Evolutionary conservation across 2,888 invertebrate genomes (phyloP).

Genomic region (Pollenia griseotomentosa): DNA sequence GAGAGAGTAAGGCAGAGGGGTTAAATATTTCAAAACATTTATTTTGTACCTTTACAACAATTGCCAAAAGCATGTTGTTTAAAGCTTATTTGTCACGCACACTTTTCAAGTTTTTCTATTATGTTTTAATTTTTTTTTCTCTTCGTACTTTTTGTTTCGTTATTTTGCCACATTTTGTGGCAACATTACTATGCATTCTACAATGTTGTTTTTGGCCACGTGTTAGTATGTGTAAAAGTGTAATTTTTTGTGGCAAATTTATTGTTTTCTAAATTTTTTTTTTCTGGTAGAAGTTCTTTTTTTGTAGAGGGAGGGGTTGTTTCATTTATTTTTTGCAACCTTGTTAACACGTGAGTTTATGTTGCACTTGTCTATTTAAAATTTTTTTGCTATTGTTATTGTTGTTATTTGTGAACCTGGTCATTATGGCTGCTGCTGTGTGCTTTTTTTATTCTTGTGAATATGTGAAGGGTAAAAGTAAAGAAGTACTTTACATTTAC

Average conservation of each 20-base stretch:
- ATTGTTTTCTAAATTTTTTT: constrained; percentile 44
- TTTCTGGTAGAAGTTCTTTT: neutral
- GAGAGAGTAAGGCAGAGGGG: neutral
- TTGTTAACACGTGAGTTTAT: constrained; percentile 74
- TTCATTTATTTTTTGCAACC: constrained; percentile 60
- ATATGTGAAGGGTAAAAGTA: constrained; percentile 41
- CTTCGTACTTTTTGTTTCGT: neutral
- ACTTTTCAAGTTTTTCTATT: constrained; percentile 52
- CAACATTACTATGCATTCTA: constrained; percentile 37
- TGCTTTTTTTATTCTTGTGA: constrained; percentile 1
- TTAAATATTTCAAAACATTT: constrained; percentile 46
- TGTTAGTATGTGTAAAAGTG: constrained; percentile 45
- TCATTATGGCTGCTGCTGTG: neutral
- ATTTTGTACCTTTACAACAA: constrained; percentile 15
- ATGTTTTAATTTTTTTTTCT: neutral
- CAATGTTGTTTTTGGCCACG: constrained; percentile 45
- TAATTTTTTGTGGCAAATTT: constrained; percentile 56
- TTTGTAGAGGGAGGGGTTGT: neutral
- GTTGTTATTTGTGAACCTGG: neutral
- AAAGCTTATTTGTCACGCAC: constrained; percentile 72
- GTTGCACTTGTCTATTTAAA: constrained; percentile 68
- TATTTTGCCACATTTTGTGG: constrained; percentile 59
- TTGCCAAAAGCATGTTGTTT: constrained; percentile 28
- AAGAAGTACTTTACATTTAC: neutral
- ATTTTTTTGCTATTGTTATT: constrained; percentile 13